Conservation (phyloP, 1,140 invertebrate genomes). For the Bombus breviceps region DNA sequence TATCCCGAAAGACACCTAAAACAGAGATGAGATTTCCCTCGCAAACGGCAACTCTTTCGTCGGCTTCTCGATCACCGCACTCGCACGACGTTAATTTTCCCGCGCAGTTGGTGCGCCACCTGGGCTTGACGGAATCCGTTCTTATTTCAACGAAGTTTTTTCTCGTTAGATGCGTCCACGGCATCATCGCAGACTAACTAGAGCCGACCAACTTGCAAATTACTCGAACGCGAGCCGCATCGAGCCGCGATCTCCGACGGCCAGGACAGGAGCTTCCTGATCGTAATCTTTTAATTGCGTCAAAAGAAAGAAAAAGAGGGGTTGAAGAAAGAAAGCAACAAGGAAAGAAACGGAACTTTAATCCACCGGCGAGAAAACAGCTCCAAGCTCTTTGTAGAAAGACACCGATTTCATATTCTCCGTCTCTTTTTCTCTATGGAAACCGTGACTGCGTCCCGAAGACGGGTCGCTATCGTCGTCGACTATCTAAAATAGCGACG, state of each 20-base stretch:
- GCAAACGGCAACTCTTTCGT: background rate
- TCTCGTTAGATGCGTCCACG: conserved; percentile 1
- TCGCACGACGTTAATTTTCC: background rate
- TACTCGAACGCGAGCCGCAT: conserved; percentile 38
- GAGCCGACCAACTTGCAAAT: conserved; percentile 44
- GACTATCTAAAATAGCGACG: conserved; percentile 7
- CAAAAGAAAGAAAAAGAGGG: background rate
- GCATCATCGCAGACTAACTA: background rate
- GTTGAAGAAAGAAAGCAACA: background rate
- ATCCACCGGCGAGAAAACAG: conserved; percentile 16
- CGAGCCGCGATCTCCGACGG: background rate
- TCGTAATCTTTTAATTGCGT: conserved; percentile 63
- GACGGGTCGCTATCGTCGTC: conserved; percentile 17
- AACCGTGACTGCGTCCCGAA: conserved; percentile 21
- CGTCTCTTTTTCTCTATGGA: conserved; percentile 3
- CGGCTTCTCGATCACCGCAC: background rate
- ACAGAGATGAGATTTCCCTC: too few relatives aligned
- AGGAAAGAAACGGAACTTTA: background rate
- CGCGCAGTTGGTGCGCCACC: background rate
- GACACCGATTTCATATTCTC: background rate
- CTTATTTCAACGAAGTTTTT: conserved; percentile 37
- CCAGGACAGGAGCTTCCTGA: conserved; percentile 40
- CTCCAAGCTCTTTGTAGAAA: background rate
- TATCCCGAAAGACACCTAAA: too few relatives aligned
- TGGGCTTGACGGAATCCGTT: conserved; percentile 10